Conservation (phyloP, 2,113 vertebrate genomes). For the Anhinga rufa region DNA sequence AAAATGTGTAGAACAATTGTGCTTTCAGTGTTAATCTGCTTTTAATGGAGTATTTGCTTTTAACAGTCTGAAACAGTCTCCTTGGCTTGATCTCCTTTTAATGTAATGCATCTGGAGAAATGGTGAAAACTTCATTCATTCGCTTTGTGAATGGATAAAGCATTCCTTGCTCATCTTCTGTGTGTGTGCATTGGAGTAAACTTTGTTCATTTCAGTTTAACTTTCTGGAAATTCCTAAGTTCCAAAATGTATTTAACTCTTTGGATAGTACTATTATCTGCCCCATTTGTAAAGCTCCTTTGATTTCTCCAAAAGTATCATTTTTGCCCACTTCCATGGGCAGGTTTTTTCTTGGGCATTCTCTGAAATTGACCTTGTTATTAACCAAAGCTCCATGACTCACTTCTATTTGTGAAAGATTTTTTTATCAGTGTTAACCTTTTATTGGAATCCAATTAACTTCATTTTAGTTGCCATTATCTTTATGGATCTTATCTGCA, state of each 20-base stretch:
- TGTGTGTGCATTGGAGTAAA: background rate
- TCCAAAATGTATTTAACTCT: background rate
- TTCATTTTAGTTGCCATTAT: background rate
- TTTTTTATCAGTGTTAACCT: background rate
- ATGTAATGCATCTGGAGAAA: conserved; percentile 40
- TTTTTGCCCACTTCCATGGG: background rate
- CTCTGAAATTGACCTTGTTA: background rate
- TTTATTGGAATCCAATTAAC: background rate
- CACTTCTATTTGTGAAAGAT: background rate
- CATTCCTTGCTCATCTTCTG: background rate
- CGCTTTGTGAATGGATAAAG: background rate
- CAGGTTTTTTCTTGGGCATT: background rate
- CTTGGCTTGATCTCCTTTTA: conserved; percentile 17
- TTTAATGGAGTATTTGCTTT: conserved; percentile 51
- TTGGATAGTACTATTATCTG: background rate
- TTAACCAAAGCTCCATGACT: background rate
- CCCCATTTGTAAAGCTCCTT: background rate
- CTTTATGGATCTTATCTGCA: background rate
- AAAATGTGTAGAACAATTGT: background rate
- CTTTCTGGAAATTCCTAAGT: background rate
- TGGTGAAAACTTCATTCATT: background rate
- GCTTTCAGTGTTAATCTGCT: conserved; percentile 35
- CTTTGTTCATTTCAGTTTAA: background rate
- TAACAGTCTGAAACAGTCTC: background rate
- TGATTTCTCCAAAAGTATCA: background rate